A percentile compares a stretch with the other conserved stretches of the same genome.
These are phyloP conservation scores for Lottia gigantea DNA, from an alignment of 2,888 invertebrate species.

Conservation along the genomic window DNA sequence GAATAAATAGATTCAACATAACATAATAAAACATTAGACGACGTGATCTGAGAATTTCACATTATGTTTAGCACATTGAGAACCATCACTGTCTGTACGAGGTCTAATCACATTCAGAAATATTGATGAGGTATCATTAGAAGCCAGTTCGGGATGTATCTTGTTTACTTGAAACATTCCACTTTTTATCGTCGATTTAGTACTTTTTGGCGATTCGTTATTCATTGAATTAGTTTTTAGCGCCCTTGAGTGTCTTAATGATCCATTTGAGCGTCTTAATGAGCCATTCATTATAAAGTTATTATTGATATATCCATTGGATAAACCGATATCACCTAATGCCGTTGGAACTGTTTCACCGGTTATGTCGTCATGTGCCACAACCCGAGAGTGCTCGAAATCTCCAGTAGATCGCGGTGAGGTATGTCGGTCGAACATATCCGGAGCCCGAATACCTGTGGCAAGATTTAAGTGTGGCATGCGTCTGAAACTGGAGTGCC, in stretches of 20 bases:
- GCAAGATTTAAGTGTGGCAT: constrained; percentile 19
- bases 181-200: not conserved
- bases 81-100: constrained; percentile 7
- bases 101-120: not conserved
- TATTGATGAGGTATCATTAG: not conserved
- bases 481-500: not conserved
- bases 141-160: not conserved
- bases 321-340: not conserved
- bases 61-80: not conserved
- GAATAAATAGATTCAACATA: too few species aligned
- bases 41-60: not conserved
- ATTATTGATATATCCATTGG: not conserved
- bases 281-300: constrained; percentile 5
- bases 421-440: not conserved
- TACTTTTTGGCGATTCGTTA: not conserved
- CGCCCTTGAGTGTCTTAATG: not conserved
- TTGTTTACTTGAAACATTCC: constrained; percentile 3
- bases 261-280: not conserved
- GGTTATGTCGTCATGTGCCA: not conserved
- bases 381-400: not conserved
- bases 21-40: too few species aligned
- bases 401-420: not conserved
- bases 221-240: not conserved
- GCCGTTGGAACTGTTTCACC: not conserved
- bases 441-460: constrained; percentile 22